phyloP scores from a whole-genome alignment of 2,888 invertebrate species.

The Drosophila maculinotata region DNA sequence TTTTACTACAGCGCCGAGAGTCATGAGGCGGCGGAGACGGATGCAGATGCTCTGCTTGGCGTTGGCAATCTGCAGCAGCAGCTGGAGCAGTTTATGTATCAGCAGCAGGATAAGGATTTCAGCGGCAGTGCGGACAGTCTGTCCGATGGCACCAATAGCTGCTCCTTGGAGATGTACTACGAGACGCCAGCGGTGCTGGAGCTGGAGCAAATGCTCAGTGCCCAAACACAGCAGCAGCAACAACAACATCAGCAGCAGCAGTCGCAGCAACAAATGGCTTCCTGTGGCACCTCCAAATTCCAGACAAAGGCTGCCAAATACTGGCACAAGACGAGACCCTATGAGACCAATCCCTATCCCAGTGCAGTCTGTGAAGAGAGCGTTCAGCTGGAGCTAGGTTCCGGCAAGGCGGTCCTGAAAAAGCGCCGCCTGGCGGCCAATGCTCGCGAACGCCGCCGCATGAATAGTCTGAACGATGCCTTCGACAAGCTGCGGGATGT shows the following conservation, averaged over 20 bases:
- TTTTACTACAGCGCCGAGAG: conserved; percentile 48
- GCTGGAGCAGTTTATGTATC: conserved; percentile 58
- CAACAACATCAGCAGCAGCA: conserved; percentile 26
- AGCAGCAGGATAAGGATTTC: conserved; percentile 56
- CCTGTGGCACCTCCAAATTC: conserved; percentile 17
- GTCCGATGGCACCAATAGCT: conserved; percentile 64
- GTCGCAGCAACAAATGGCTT: conserved; percentile 18
- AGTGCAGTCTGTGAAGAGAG: not conserved
- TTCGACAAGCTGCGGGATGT: conserved; percentile 90
- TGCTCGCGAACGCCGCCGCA: conserved; percentile 90
- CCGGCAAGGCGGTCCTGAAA: conserved; percentile 66
- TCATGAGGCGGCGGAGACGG: conserved; percentile 26
- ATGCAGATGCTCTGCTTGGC: conserved; percentile 38
- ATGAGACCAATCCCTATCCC: conserved; percentile 29
- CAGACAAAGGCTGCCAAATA: conserved; percentile 46
- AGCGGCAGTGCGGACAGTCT: conserved; percentile 59
- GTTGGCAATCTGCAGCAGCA: conserved; percentile 48
- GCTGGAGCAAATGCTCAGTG: conserved; percentile 63
- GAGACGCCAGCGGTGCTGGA: conserved; percentile 63
- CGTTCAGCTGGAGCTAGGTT: not conserved
- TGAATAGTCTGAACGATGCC: conserved; percentile 91
- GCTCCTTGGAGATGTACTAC: conserved; percentile 49
- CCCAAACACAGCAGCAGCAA: conserved; percentile 33
- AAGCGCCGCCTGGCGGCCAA: conserved; percentile 90
- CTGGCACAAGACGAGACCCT: conserved; percentile 49